phyloP scores from a whole-genome alignment of 2,888 invertebrate species.

The Clistopyga incitator region DNA sequence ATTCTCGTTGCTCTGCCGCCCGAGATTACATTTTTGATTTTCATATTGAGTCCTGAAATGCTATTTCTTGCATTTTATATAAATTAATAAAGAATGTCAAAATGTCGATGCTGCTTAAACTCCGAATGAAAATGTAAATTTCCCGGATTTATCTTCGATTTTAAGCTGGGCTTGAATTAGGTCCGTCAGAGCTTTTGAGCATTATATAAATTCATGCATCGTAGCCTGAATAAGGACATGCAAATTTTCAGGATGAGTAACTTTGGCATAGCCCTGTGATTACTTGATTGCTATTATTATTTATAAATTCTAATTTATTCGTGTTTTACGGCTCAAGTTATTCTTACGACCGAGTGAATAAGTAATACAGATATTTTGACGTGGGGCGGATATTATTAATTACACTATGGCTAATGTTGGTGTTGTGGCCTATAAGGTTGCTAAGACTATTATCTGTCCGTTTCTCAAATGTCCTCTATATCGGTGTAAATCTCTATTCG shows the following conservation, averaged over 20 bases:
- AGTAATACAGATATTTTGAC: too few species aligned
- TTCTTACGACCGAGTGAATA: background rate
- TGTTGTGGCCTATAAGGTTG: too few species aligned
- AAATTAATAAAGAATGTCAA: background rate
- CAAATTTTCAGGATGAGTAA: background rate
- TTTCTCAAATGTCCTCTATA: too few species aligned
- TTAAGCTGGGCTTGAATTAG: background rate
- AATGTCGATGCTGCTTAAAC: background rate
- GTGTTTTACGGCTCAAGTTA: background rate
- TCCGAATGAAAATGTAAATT: background rate
- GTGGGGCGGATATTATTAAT: too few species aligned
- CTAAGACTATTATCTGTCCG: too few species aligned
- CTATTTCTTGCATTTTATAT: background rate
- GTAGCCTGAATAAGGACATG: background rate
- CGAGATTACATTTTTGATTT: background rate
- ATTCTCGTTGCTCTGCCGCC: background rate
- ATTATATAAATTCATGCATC: background rate
- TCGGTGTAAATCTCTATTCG: too few species aligned
- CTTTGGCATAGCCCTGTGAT: background rate
- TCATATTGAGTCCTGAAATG: background rate
- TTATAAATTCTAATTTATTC: constrained; percentile 6
- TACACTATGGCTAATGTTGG: too few species aligned
- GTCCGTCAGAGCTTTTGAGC: background rate
- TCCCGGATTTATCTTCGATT: background rate
- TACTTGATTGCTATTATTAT: constrained; percentile 3